phyloP scores from a whole-genome alignment of 2,113 vertebrate genomes.

The Zosterops japonicus region DNA sequence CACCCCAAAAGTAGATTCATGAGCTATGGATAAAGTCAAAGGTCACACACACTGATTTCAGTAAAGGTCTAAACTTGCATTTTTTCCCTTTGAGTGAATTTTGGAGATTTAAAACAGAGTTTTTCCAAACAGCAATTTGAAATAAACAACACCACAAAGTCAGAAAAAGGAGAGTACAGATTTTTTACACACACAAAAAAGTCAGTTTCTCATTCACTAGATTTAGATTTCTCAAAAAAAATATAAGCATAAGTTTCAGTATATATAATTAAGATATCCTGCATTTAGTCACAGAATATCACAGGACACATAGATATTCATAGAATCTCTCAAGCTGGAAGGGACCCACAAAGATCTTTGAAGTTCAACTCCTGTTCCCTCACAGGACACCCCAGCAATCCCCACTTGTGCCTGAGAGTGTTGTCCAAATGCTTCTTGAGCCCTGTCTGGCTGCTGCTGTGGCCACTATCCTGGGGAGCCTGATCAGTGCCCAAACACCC shows the following conservation, averaged over 20 bases:
- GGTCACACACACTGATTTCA: not conserved
- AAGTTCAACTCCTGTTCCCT: not conserved
- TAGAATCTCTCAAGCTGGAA: not conserved
- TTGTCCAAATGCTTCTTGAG: fast-evolving
- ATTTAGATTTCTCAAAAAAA: not conserved
- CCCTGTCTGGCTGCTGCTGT: not conserved
- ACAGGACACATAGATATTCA: not conserved
- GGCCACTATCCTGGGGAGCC: not conserved
- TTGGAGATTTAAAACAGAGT: not conserved
- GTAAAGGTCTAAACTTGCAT: not conserved
- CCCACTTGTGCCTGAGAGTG: fast-evolving
- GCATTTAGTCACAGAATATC: not conserved
- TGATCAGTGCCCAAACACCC: not conserved
- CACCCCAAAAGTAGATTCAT: not conserved
- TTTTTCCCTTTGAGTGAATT: not conserved
- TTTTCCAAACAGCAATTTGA: not conserved
- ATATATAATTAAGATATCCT: not conserved
- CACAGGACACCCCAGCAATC: not conserved
- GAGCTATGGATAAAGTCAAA: not conserved
- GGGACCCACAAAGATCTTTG: not conserved
- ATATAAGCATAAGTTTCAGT: not conserved
- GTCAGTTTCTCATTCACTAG: not conserved
- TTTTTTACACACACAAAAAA: not conserved
- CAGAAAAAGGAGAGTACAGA: not conserved
- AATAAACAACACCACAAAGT: not conserved